phyloP scores from a whole-genome alignment of 2,797 vertebrate genomes.

The Pagetopsis macropterus region DNA sequence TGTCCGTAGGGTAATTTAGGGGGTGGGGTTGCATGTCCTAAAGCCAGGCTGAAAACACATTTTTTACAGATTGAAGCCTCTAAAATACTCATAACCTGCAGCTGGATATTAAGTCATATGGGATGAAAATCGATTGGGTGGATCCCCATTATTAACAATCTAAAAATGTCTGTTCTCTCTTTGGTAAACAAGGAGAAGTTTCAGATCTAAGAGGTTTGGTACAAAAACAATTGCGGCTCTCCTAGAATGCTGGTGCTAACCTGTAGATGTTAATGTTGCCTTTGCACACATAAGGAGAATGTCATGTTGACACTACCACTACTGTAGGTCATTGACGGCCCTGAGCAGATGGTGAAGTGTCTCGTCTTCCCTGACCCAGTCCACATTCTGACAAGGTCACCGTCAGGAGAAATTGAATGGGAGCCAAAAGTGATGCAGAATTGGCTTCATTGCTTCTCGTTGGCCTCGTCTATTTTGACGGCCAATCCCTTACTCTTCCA shows the following conservation, averaged over 20 bases:
- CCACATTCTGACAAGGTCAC: slow-evolving; percentile 61
- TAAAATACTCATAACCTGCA: slow-evolving; percentile 9
- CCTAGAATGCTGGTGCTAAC: slow-evolving; percentile 20
- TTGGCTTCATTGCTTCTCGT: neutral
- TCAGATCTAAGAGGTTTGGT: neutral
- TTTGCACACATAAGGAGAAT: slow-evolving; percentile 61
- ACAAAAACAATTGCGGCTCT: neutral
- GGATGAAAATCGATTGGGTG: slow-evolving; percentile 25
- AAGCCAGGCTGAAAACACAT: slow-evolving; percentile 11
- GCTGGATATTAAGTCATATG: slow-evolving; percentile 34
- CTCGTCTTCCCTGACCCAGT: slow-evolving; percentile 42
- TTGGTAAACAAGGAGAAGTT: neutral
- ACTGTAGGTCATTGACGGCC: slow-evolving; percentile 35
- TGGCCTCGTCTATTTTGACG: slow-evolving; percentile 34
- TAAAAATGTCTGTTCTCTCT: slow-evolving; percentile 6
- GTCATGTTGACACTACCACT: slow-evolving; percentile 70
- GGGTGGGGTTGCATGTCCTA: slow-evolving; percentile 20
- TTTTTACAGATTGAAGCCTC: slow-evolving; percentile 5
- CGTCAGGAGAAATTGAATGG: slow-evolving; percentile 27
- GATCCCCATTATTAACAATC: slow-evolving; percentile 11
- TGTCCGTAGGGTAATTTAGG: slow-evolving; percentile 19
- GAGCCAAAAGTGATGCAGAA: slow-evolving; percentile 13
- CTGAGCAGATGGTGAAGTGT: slow-evolving; percentile 35
- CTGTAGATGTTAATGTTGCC: slow-evolving; percentile 42
- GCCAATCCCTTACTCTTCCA: slow-evolving; percentile 8